Base-by-base conservation (phyloP, 2,797 vertebrate species). In the Tolypeutes matacus region DNA sequence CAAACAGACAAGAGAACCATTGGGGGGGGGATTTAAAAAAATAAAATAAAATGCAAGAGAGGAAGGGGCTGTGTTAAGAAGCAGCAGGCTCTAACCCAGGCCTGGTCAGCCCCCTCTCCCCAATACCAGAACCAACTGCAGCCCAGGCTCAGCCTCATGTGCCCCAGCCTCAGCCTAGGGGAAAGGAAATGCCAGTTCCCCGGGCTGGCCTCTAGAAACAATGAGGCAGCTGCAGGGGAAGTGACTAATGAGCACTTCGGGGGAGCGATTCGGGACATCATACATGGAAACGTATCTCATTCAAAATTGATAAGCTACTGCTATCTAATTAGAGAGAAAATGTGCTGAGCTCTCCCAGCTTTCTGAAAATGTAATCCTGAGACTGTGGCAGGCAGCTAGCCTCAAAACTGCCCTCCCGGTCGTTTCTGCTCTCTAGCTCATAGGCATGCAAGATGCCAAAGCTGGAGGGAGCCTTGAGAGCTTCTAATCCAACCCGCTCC, bases 241-340 rank as follows among this genome's bases (percentile, higher is more conserved):
- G 87, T 97, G 97, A 97, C 96, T 97, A 97, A 97, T 94, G 95
- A 96, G 93, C 69, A 65, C 97, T 96, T 95, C 6, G 2, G 97
- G 97, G 97, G 97, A 97, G 96, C 96, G 27, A 80, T 92, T 96
- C 31, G 5, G 97, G 97, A 97, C 94, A 95, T 93, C 92, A 69
- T 46, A 65, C 89, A 53, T 51, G 75, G 96, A 96, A 96, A 93
- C 85, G 95, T 90, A 76, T 91, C 94, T 95, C 93, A 95, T 96
- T 96, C 96, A 95, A 95, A 96, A 97, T 93, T 90, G 96, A 91
- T 89, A 92, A 86, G 96, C 29, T 84, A 86, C 56, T 49, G 67
- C 93, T 60, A 75, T 92, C 97, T 95, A 95, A 96, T 94, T 86
- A 95, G 92, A 88, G 87, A 94, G 84, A 86, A 89, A 96, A 87